Evolutionary conservation across 2,113 vertebrate species (phyloP).

Genomic region (Peromyscus californicus): DNA sequence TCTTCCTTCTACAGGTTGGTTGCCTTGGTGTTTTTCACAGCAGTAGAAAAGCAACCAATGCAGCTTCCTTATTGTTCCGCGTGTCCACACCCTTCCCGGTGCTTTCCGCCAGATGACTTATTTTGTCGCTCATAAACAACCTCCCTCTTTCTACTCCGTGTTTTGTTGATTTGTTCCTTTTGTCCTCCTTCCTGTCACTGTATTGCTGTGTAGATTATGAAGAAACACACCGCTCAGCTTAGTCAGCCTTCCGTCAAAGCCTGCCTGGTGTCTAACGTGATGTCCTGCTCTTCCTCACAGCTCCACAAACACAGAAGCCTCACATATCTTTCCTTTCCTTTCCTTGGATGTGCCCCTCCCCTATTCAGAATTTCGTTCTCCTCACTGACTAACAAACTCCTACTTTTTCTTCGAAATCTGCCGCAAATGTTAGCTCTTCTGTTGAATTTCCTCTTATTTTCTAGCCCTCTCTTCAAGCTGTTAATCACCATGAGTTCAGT

Average conservation of each 20-base stretch:
- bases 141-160: neutral
- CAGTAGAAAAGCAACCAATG: neutral
- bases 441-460: neutral
- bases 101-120: neutral
- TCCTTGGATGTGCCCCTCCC: neutral
- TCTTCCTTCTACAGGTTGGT: neutral
- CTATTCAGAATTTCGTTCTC: neutral
- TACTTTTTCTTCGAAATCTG: neutral
- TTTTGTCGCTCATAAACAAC: neutral
- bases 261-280: neutral
- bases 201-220: neutral
- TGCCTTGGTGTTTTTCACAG: neutral
- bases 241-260: neutral
- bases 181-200: neutral
- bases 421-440: neutral
- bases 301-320: neutral
- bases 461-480: neutral
- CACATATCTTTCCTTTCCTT: neutral
- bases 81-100: neutral
- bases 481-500: neutral
- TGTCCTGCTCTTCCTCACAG: neutral
- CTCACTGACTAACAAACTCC: neutral
- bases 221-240: neutral
- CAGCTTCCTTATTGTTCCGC: neutral
- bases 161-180: neutral